Conservation (phyloP, 2,888 invertebrate species). For the Lithophane semibrunnea region DNA sequence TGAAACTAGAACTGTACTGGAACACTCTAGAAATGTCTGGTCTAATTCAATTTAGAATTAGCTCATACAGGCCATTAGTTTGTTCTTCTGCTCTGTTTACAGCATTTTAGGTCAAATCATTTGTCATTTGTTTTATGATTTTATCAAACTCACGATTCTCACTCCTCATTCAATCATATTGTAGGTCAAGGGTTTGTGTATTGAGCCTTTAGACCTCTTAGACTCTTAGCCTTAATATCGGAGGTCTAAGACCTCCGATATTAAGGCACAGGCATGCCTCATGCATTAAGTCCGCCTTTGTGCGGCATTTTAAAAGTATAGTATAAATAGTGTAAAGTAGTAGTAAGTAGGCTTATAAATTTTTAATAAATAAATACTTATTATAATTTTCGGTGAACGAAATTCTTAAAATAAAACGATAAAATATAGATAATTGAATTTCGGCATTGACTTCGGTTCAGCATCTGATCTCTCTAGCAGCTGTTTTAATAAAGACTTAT, state of each 20-base stretch:
- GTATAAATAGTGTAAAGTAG: no score
- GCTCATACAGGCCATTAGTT: slow-evolving; percentile 15
- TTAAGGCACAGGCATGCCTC: no score
- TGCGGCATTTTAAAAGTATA: no score
- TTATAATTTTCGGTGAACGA: background rate
- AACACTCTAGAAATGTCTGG: slow-evolving; percentile 22
- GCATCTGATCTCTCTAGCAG: background rate
- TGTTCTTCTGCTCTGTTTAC: slow-evolving; percentile 14
- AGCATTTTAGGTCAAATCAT: slow-evolving; percentile 26
- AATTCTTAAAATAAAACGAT: background rate
- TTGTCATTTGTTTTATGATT: slow-evolving; percentile 18
- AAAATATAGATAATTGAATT: background rate
- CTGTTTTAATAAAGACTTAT: slow-evolving; percentile 6
- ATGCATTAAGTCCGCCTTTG: no score
- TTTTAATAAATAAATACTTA: background rate
- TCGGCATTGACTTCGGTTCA: slow-evolving; percentile 7
- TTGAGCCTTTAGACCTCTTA: background rate
- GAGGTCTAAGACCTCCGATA: no score
- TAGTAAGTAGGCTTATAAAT: no score
- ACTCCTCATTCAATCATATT: background rate
- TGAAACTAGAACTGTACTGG: slow-evolving; percentile 23
- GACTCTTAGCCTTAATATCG: no score
- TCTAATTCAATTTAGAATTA: slow-evolving; percentile 37
- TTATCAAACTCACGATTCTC: background rate
- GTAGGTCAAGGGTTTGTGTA: background rate